phyloP scores from a whole-genome alignment of 2,113 vertebrate genomes.

The Toxotes chatareus region DNA sequence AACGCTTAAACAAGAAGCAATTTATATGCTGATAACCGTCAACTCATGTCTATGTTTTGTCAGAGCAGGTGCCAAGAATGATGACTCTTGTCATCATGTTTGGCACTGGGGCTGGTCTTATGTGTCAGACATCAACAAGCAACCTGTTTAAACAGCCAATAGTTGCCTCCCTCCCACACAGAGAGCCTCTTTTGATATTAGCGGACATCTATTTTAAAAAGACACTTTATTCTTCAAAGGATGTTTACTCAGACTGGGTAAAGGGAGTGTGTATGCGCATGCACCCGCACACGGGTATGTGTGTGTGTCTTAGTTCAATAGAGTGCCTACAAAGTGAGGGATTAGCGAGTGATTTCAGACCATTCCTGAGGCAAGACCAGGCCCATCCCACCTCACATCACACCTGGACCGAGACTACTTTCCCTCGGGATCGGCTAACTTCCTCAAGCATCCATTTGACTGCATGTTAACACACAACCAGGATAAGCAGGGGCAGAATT shows the following conservation, averaged over 20 bases:
- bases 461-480: slow-evolving; percentile 40
- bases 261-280: slow-evolving; percentile 39
- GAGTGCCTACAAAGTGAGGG: slow-evolving; percentile 80
- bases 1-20: not conserved
- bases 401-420: slow-evolving; percentile 77
- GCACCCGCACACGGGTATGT: slow-evolving; percentile 37
- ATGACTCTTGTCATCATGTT: slow-evolving; percentile 36
- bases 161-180: slow-evolving; percentile 58
- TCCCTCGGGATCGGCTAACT: slow-evolving; percentile 62
- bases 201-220: slow-evolving; percentile 72
- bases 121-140: slow-evolving; percentile 74
- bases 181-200: slow-evolving; percentile 74
- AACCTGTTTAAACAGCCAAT: slow-evolving; percentile 77
- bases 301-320: slow-evolving; percentile 63
- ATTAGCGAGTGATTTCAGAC: slow-evolving; percentile 74
- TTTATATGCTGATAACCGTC: slow-evolving; percentile 21
- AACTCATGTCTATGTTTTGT: slow-evolving; percentile 30
- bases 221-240: slow-evolving; percentile 82
- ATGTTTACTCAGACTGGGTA: slow-evolving; percentile 72
- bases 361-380: slow-evolving; percentile 82
- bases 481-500: slow-evolving; percentile 32
- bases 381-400: slow-evolving; percentile 74
- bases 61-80: slow-evolving; percentile 56
- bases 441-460: slow-evolving; percentile 48
- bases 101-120: slow-evolving; percentile 41